A percentile compares a stretch with the other conserved stretches of the same genome.
These are phyloP conservation scores for Archivesica marissinica DNA, from an alignment of 1,140 invertebrate species.

Conservation along the genomic window DNA sequence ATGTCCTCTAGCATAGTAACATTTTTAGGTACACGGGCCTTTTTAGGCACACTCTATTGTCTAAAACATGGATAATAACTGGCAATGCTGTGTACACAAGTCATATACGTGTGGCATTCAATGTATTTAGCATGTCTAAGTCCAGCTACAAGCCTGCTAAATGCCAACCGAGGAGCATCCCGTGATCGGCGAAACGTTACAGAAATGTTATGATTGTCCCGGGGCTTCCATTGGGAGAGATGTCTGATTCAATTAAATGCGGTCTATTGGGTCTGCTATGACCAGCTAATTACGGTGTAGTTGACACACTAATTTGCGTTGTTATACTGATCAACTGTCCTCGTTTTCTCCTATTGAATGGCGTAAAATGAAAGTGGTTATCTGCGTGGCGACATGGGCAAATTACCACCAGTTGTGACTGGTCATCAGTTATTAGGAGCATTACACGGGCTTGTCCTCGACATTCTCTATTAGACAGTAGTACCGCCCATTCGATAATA, in stretches of 20 bases:
- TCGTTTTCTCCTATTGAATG: constrained; percentile 24
- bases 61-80: too few relatives aligned
- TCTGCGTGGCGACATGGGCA: constrained; percentile 34
- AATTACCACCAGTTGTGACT: constrained; percentile 16
- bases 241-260: constrained; percentile 50
- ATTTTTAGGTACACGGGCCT: too few relatives aligned
- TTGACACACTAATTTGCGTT: constrained; percentile 45
- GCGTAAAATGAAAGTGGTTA: constrained; percentile 39
- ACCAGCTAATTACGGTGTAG: constrained; percentile 31
- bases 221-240: not conserved
- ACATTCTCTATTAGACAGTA: not conserved
- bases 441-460: constrained; percentile 15
- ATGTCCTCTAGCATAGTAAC: too few relatives aligned
- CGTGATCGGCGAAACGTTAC: too few relatives aligned
- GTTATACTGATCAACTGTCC: constrained; percentile 22
- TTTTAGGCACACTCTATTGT: too few relatives aligned
- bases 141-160: too few relatives aligned
- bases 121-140: too few relatives aligned
- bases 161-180: too few relatives aligned
- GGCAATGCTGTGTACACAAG: too few relatives aligned
- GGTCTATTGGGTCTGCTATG: constrained; percentile 18
- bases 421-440: constrained; percentile 27
- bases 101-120: too few relatives aligned
- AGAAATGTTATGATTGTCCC: constrained; percentile 30
- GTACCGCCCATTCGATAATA: constrained; percentile 45